Evolutionary conservation across 2,797 vertebrate species (phyloP).

Genomic region (Gymnothorax javanicus): DNA sequence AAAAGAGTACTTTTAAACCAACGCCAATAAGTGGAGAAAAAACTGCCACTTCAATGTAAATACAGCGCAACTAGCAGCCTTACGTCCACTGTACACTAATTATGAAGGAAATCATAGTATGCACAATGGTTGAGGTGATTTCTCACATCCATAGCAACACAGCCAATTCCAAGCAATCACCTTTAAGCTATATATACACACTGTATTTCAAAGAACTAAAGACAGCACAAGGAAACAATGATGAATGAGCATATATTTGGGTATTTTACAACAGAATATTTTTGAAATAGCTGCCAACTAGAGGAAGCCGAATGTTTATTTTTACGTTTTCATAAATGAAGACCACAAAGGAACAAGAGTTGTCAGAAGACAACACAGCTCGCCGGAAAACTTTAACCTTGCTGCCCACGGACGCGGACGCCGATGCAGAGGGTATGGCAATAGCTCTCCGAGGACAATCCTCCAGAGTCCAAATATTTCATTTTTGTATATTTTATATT

Average conservation of each 20-base stretch:
- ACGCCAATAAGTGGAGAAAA: neutral
- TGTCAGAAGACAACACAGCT: too few relatives aligned
- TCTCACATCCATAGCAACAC: neutral
- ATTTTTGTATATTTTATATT: too few relatives aligned
- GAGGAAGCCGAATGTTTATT: too few relatives aligned
- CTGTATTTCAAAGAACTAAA: neutral
- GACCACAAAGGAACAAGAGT: too few relatives aligned
- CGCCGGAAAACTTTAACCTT: too few relatives aligned
- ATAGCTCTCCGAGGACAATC: too few relatives aligned
- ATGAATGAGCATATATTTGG: neutral
- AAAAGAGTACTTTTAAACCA: neutral
- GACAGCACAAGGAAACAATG: neutral
- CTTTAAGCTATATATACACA: neutral
- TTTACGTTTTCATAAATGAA: too few relatives aligned
- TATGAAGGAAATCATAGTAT: neutral
- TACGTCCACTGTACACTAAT: neutral
- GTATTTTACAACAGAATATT: neutral
- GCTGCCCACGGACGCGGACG: too few relatives aligned
- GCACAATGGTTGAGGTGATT: neutral
- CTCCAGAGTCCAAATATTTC: too few relatives aligned
- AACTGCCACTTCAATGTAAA: neutral
- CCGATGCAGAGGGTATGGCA: too few relatives aligned
- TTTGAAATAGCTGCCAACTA: neutral
- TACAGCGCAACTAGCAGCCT: neutral
- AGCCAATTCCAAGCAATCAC: neutral